phyloP scores from a whole-genome alignment of 2,888 invertebrate genomes.

The Mermis nigrescens region DNA sequence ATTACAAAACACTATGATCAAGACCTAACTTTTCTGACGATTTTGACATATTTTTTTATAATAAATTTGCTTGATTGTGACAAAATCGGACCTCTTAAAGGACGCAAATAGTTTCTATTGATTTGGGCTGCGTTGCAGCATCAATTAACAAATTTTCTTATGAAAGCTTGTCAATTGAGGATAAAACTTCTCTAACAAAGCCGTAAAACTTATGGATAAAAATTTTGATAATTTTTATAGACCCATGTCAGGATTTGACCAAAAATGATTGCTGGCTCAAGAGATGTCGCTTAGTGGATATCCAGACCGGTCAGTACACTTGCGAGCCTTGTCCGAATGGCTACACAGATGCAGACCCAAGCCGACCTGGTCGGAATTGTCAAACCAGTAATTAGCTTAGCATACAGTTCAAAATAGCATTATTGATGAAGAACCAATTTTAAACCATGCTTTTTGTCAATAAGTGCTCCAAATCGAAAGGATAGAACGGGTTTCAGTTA shows the following conservation, averaged over 20 bases:
- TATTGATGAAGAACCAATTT: not conserved
- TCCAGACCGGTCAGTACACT: not conserved
- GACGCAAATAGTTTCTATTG: too few species aligned
- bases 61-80: too few species aligned
- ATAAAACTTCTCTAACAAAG: too few species aligned
- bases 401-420: not conserved
- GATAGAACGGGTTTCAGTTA: not conserved
- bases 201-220: too few species aligned
- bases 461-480: not conserved
- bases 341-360: not conserved
- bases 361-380: constrained; percentile 27
- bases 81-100: too few species aligned
- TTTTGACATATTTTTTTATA: too few species aligned
- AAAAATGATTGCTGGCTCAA: constrained; percentile 6
- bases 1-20: too few species aligned
- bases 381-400: constrained; percentile 25
- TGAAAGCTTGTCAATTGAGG: too few species aligned
- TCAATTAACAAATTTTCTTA: too few species aligned
- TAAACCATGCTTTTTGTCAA: too few species aligned
- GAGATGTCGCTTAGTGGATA: not conserved
- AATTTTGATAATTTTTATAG: not conserved
- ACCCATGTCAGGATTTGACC: not conserved
- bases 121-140: too few species aligned
- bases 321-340: constrained; percentile 3
- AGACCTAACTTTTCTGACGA: too few species aligned